phyloP scores from a whole-genome alignment of 2,797 vertebrate genomes.

The Amniataba percoides region DNA sequence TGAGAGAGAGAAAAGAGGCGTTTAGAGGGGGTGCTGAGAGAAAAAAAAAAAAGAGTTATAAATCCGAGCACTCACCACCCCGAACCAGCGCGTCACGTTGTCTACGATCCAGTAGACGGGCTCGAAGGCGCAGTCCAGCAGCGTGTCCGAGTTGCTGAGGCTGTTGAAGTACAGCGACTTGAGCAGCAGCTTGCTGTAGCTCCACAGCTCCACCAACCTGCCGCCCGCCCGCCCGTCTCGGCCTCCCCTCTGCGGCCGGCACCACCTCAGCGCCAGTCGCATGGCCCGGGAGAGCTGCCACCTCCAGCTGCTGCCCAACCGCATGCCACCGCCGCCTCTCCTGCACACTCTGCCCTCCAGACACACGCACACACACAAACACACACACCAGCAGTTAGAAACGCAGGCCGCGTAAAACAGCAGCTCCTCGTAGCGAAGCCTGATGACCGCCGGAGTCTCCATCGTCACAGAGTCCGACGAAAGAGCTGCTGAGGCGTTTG shows the following conservation, averaged over 20 bases:
- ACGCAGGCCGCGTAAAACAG: constrained; percentile 69
- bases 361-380: constrained; percentile 74
- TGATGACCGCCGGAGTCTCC: constrained; percentile 22
- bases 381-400: constrained; percentile 72
- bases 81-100: constrained; percentile 96
- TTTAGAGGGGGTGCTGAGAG: neutral
- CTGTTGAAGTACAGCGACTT: constrained; percentile 92
- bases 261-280: constrained; percentile 89
- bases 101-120: constrained; percentile 98
- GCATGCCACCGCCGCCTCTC: constrained; percentile 65
- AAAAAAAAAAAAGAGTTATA: neutral
- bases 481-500: neutral
- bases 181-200: constrained; percentile 89
- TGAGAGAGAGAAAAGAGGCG: constrained; percentile 53
- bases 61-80: constrained; percentile 87
- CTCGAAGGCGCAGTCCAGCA: constrained; percentile 94
- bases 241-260: constrained; percentile 76
- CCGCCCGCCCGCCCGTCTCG: constrained; percentile 35
- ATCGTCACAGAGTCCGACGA: neutral
- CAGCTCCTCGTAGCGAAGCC: constrained; percentile 65
- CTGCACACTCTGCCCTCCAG: constrained; percentile 65
- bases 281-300: constrained; percentile 88
- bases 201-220: constrained; percentile 85
- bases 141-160: constrained; percentile 90
- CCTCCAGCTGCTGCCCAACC: constrained; percentile 85